These are phyloP conservation scores for Hypena proboscidalis DNA, from an alignment of 2,888 invertebrate genomes.

Conservation along the genomic window DNA sequence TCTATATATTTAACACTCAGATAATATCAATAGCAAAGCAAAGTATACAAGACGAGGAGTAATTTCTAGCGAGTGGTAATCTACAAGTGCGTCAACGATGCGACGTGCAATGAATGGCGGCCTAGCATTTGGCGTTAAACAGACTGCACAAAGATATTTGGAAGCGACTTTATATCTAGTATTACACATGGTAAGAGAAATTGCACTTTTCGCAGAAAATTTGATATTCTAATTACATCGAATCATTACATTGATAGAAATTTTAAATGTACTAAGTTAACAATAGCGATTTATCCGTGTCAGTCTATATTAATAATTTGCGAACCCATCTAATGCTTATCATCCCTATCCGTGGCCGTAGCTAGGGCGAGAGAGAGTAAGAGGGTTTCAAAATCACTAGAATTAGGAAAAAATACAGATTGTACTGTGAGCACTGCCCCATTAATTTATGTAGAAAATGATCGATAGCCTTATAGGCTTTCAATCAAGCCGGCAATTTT, in stretches of 20 bases:
- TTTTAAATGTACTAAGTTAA: conserved; percentile 22
- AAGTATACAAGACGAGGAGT: conserved; percentile 19
- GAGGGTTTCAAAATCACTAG: no score
- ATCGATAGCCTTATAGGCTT: no score
- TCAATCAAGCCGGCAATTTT: no score
- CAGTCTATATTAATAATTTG: conserved; percentile 35
- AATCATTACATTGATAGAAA: conserved; percentile 19
- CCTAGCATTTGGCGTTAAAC: conserved; percentile 68
- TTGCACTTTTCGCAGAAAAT: conserved; percentile 20
- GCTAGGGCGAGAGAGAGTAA: no score
- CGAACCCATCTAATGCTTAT: conserved; percentile 27
- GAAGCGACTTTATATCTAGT: conserved; percentile 43
- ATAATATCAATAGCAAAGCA: conserved; percentile 33
- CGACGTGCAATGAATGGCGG: conserved; percentile 15
- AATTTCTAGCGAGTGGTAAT: conserved; percentile 23
- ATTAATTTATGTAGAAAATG: no score
- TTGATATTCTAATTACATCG: conserved; percentile 17
- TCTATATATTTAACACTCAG: conserved; percentile 27
- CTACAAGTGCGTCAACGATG: conserved; percentile 12
- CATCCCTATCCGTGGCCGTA: no score
- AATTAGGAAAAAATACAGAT: no score
- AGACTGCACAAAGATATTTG: conserved; percentile 32
- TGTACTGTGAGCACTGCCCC: no score
- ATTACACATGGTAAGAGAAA: conserved; percentile 28
- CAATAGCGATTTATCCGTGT: conserved; percentile 22